Conservation (phyloP, 2,113 vertebrate species). For the Myiozetetes cayanensis region DNA sequence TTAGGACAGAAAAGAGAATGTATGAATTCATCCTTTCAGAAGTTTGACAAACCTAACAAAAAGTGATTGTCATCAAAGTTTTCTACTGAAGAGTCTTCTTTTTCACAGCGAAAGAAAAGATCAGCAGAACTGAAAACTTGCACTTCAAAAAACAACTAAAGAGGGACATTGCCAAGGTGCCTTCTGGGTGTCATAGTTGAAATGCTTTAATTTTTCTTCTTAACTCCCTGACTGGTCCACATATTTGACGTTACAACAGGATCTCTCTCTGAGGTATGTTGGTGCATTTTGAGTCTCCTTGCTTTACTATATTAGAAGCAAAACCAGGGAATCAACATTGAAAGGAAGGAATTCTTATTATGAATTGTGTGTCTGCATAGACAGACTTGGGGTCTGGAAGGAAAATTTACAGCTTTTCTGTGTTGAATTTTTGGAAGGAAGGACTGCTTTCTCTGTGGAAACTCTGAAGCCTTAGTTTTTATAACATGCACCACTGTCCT, state of each 20-base stretch:
- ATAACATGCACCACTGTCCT: not conserved
- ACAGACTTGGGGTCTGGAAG: not conserved
- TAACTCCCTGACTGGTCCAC: not conserved
- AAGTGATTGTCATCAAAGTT: not conserved
- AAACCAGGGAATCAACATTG: not conserved
- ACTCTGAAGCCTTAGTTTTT: not conserved
- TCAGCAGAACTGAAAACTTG: not conserved
- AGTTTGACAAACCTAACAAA: not conserved
- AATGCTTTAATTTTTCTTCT: not conserved
- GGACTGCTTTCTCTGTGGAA: not conserved
- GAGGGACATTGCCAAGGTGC: not conserved
- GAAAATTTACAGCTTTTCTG: not conserved
- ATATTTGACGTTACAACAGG: not conserved
- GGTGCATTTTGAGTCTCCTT: not conserved
- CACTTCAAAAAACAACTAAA: not conserved
- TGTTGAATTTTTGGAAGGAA: not conserved
- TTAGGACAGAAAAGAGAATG: not conserved
- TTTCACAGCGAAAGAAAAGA: not conserved
- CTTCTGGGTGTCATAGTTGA: not conserved
- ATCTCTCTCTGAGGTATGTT: not conserved
- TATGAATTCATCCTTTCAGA: not conserved
- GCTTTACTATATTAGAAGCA: not conserved
- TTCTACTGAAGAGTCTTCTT: not conserved
- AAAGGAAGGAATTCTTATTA: not conserved
- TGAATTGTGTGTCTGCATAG: not conserved